phyloP scores from a whole-genome alignment of 2,797 vertebrate species.

The Hyperoplus immaculatus region DNA sequence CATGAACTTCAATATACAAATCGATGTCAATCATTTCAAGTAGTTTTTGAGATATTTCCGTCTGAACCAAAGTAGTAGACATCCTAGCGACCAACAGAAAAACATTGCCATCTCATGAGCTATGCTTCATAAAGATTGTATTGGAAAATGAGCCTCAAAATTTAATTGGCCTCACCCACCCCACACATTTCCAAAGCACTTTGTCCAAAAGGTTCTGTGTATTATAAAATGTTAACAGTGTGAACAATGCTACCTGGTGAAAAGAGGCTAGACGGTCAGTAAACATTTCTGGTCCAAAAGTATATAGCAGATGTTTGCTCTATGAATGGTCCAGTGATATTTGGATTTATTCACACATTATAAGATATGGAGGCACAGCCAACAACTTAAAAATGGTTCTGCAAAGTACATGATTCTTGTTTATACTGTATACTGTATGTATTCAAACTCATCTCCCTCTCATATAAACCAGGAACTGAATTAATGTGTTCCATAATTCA shows the following conservation, averaged over 20 bases:
- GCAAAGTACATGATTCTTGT: conserved; percentile 22
- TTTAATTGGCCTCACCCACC: no score
- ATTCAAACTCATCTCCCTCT: neutral
- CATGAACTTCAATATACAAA: no score
- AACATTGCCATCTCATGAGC: no score
- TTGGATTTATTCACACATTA: conserved; percentile 3
- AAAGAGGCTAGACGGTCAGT: neutral
- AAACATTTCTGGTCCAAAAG: neutral
- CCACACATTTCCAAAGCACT: no score
- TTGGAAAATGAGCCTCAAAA: no score
- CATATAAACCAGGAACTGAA: neutral
- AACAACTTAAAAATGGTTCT: conserved; percentile 25
- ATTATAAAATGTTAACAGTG: neutral
- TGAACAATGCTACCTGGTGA: neutral
- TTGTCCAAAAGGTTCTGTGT: neutral
- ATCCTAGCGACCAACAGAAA: no score
- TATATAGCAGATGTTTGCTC: conserved; percentile 36
- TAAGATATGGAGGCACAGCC: conserved; percentile 11
- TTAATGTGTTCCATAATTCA: neutral
- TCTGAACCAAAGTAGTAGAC: no score
- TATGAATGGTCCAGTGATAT: neutral
- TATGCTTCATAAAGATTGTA: no score
- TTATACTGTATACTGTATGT: neutral
- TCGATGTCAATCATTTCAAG: no score
- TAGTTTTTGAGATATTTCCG: no score